These are phyloP conservation scores for Apodemia zela DNA, from an alignment of 2,888 invertebrate genomes.

Conservation along the genomic window DNA sequence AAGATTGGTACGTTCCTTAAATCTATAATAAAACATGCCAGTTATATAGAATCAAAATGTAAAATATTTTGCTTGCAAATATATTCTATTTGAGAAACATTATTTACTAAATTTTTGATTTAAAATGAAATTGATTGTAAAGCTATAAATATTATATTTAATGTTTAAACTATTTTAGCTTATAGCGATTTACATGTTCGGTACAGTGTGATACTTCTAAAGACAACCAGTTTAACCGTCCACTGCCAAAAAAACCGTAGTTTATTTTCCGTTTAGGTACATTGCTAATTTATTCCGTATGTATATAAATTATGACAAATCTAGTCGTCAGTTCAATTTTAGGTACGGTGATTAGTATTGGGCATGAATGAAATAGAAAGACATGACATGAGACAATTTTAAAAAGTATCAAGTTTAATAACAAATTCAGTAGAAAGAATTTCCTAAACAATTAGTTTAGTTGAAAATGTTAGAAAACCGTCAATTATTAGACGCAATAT, in stretches of 20 bases:
- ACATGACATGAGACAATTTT: not conserved
- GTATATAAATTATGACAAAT: conserved; percentile 10
- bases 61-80: conserved; percentile 12
- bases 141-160: conserved; percentile 13
- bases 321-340: conserved; percentile 10
- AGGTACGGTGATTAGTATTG: not conserved
- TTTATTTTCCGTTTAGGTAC: conserved; percentile 19
- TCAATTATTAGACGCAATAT: conserved; percentile 3
- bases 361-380: not conserved
- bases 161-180: conserved; percentile 13
- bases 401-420: not conserved
- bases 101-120: conserved; percentile 11
- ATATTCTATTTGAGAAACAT: conserved; percentile 8
- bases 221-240: conserved; percentile 31
- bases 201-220: conserved; percentile 14
- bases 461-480: not conserved
- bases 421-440: not conserved
- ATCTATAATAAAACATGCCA: not conserved
- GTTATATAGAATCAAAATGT: conserved; percentile 3
- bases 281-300: conserved; percentile 11
- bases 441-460: not conserved
- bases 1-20: not conserved
- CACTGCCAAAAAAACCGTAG: conserved; percentile 29
- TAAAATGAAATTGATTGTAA: conserved; percentile 12
- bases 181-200: conserved; percentile 6